Base-by-base conservation (phyloP, 2,113 vertebrate genomes). In the Phainopepla nitens region DNA sequence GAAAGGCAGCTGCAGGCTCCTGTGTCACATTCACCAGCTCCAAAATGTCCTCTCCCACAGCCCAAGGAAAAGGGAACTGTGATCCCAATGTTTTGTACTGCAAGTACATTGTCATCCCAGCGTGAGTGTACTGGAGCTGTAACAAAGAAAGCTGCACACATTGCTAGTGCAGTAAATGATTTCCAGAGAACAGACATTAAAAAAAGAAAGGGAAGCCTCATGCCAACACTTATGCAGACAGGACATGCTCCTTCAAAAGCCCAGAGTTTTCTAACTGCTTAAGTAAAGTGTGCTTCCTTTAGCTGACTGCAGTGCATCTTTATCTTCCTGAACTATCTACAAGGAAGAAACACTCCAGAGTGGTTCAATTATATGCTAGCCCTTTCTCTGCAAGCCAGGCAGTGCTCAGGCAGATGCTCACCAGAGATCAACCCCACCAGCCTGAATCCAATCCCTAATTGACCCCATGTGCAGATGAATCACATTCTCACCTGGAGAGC, bases 401-500 rank as follows among this genome's bases (percentile, higher is more conserved):
- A 83, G 51, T 31, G 66, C 45, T 69, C 36, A 57, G 18, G 58
- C 70, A 85, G 69, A 78, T 23, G 7, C 35, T 19, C 27, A 3
- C 1, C 45, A 44, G 71, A 71, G 72, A 62, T 28, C 64, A 78
- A 69, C 64, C 87, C 61, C 85, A 60, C n/a, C 45, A 71, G n/a
- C 50, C 68, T 4, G 4, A 36, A 86, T 71, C 35, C 76, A 58
- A 87, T 19, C 68, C 51, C 68, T 96, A 81, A 96, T 83, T 90
- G 64, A 86, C 36, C 23, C 49, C 36, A 36, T 89, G 65, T 29
- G 65, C 71, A 86, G 44, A 89, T 94, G 89, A 97, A 89, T 97
- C 94, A 88, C 80, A 57, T 36, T 71, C 78, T 51, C 84, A 95
- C 91, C 82, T 81, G 90, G 76, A 81, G 31, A 94, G 76, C 86